Conservation (phyloP, 1,140 invertebrate genomes). For the Atopsyche davidsoni region DNA sequence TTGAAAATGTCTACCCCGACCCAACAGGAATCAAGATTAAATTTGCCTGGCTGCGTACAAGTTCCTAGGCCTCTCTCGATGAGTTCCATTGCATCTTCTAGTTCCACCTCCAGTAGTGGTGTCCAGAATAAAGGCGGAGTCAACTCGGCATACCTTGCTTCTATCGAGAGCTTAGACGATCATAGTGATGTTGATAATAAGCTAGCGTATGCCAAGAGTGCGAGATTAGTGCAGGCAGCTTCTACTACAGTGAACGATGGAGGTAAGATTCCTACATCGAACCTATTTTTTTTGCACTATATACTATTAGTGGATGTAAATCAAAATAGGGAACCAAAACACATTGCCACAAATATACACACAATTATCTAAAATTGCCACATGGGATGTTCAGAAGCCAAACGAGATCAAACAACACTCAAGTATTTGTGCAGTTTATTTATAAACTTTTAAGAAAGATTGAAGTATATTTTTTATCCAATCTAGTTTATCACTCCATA, state of each 20-base stretch:
- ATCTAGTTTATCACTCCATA: no score
- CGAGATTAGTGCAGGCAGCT: constrained; percentile 12
- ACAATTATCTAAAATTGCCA: no score
- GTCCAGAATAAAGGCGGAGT: constrained; percentile 51
- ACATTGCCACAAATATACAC: no score
- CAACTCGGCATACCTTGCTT: constrained; percentile 65
- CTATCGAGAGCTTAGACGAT: constrained; percentile 71
- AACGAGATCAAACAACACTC: no score
- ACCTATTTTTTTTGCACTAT: no score
- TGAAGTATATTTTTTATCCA: no score
- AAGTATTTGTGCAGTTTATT: no score
- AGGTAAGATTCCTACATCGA: no score
- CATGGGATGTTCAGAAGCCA: no score
- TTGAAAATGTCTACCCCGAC: constrained; percentile 34
- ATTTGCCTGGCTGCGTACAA: constrained; percentile 35
- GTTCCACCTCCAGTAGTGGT: constrained; percentile 60
- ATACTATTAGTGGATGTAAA: no score
- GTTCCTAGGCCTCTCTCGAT: constrained; percentile 65
- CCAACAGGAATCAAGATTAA: constrained; percentile 36
- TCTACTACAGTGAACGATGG: constrained; percentile 18
- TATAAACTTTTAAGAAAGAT: no score
- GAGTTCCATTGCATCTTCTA: constrained; percentile 75
- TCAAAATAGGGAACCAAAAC: no score
- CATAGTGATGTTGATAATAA: constrained; percentile 51
- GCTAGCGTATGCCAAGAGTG: constrained; percentile 25